phyloP scores from a whole-genome alignment of 2,888 invertebrate species.

The Octonoba sinensis region DNA sequence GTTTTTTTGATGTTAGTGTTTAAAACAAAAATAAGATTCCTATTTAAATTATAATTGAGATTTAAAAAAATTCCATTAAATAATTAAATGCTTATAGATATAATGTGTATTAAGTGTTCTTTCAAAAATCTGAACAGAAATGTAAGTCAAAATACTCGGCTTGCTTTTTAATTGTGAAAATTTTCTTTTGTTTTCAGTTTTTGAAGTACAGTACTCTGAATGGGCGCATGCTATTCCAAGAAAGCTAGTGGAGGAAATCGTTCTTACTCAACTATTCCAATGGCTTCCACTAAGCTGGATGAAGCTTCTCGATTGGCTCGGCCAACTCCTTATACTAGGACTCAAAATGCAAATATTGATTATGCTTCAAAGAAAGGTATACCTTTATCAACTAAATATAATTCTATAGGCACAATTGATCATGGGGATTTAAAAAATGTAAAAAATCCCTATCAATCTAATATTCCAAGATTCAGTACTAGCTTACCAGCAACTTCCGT shows the following conservation, averaged over 20 bases:
- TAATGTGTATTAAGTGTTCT: no score
- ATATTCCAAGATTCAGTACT: slow-evolving; percentile 60
- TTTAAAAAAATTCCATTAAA: no score
- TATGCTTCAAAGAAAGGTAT: slow-evolving; percentile 37
- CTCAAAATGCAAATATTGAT: slow-evolving; percentile 52
- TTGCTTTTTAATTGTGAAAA: background rate
- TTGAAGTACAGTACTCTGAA: slow-evolving; percentile 49
- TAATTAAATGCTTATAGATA: no score
- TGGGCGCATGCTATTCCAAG: slow-evolving; percentile 65
- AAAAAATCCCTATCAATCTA: slow-evolving; percentile 55
- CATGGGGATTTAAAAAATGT: slow-evolving; percentile 36
- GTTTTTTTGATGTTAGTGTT: no score
- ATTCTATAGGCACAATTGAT: slow-evolving; percentile 24
- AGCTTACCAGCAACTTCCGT: slow-evolving; percentile 35
- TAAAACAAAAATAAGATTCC: no score
- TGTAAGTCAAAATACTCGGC: no score
- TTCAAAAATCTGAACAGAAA: no score
- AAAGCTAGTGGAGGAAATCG: slow-evolving; percentile 62
- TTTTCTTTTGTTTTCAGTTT: slow-evolving; percentile 29
- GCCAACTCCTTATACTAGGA: slow-evolving; percentile 59
- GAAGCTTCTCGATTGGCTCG: slow-evolving; percentile 51
- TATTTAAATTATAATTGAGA: no score
- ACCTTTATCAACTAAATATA: slow-evolving; percentile 45
- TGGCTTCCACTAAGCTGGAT: slow-evolving; percentile 64
- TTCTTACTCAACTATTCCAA: slow-evolving; percentile 53